These are phyloP conservation scores for Pipistrellus pipistrellus DNA, from an alignment of 2,797 vertebrate genomes.

Conservation along the genomic window DNA sequence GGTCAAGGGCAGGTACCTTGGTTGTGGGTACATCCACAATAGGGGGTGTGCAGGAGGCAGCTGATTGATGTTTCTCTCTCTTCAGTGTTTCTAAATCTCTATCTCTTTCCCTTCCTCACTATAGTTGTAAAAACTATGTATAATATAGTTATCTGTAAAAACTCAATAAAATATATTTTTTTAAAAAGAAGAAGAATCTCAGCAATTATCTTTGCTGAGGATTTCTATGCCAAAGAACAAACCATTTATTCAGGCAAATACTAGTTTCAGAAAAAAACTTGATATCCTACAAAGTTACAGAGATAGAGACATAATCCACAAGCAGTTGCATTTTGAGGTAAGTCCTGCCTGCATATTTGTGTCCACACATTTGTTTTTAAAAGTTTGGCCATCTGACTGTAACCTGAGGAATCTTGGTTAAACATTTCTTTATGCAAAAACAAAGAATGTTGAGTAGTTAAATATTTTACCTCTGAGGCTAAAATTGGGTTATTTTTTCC, in stretches of 20 bases:
- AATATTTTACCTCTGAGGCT: conserved; percentile 76
- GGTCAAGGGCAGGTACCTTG: too few species aligned
- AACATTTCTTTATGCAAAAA: conserved; percentile 82
- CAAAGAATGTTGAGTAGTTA: conserved; percentile 75
- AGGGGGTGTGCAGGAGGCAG: too few species aligned
- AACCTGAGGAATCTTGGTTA: conserved; percentile 76
- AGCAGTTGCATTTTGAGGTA: neutral
- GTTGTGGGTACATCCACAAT: too few species aligned
- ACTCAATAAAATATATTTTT: too few species aligned
- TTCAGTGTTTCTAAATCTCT: too few species aligned
- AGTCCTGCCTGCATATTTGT: conserved; percentile 43
- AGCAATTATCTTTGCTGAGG: neutral
- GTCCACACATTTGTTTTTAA: conserved; percentile 62
- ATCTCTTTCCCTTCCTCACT: too few species aligned
- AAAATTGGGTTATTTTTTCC: conserved; percentile 64
- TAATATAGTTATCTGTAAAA: too few species aligned
- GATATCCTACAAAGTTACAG: neutral
- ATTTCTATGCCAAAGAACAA: neutral
- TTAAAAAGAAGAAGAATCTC: neutral
- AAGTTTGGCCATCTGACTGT: conserved; percentile 68
- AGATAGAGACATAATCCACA: neutral
- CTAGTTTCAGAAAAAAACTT: neutral
- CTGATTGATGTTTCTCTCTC: too few species aligned
- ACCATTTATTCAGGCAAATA: neutral
- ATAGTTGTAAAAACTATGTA: too few species aligned